Evolutionary conservation across 2,888 invertebrate genomes (phyloP), one percentile per base, ranked within the genome.

Genomic region (Myopa tessellatipennis): DNA sequence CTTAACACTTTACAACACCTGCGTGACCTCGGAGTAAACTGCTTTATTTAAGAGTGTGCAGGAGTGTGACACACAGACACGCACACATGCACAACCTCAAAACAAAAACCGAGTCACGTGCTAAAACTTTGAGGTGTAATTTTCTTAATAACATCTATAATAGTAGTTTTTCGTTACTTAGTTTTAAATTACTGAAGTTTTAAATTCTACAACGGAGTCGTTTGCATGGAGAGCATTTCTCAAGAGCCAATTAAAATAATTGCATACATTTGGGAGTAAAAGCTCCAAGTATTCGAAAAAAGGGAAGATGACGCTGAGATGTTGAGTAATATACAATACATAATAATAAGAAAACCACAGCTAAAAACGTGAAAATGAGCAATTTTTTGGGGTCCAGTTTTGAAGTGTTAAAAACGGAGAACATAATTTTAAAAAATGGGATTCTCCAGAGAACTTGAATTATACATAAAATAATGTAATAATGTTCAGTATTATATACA

Each of bases 191-290:
- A 74, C 63, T 36, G 8, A 74, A 65, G n/a, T 65, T 65, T 63
- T 63, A 18, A 14, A n/a, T 14, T 14, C 55, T 8, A 55, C 58
- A 72, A 72, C 16, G 52, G 26, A n/a, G 61, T 1, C 38, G 18
- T 70, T 61, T 61, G 63, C 34, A 36, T 60, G 52, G 50, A 63
- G 65, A 5, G 5, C 5, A n/a, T 16, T 73, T 72, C n/a, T 61
- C n/a, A 45, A 45, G 36, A 26, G 63, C 52, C 74, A 74, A 63
- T 74, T 74, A 74, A 74, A 65, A 65, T 65, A 74, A 74, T 65
- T 74, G 74, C 63, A 65, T 52, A 50, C 55, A 45, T 52, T 74
- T 52, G 63, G 74, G 74, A 7, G 50, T 14, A 45, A 45, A 45
- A 45, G 45, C 45, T 45, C 10, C 45, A 45, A 45, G 45, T 1